phyloP scores from a whole-genome alignment of 1,140 invertebrate species.

The Caerostris extrusa region DNA sequence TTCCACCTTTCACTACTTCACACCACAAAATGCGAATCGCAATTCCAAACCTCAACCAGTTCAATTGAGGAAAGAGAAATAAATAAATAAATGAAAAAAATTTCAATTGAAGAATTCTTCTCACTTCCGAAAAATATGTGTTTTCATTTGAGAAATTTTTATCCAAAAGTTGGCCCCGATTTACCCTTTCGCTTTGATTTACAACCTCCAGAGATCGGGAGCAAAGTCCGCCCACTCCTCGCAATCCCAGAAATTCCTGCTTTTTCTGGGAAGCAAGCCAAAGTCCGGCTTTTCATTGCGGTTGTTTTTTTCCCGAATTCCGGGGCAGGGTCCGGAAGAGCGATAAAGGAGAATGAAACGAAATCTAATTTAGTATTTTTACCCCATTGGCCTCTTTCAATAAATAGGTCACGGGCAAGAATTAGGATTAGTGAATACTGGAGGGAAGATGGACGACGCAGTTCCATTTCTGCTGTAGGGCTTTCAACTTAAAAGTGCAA shows the following conservation, averaged over 20 bases:
- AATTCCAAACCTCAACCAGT: not conserved
- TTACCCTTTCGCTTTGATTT: constrained; percentile 39
- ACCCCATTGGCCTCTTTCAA: constrained; percentile 24
- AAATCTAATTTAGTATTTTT: constrained; percentile 33
- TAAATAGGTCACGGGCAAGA: constrained; percentile 23
- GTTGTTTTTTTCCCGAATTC: not conserved
- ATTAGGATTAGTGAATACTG: constrained; percentile 11
- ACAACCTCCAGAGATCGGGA: not conserved
- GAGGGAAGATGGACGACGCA: not conserved
- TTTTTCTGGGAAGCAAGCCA: not conserved
- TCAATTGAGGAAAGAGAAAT: not conserved
- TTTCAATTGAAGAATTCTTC: not conserved
- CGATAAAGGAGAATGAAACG: constrained; percentile 28
- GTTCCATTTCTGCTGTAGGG: not conserved
- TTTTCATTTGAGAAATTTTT: not conserved
- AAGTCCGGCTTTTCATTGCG: not conserved
- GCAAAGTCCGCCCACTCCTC: not conserved
- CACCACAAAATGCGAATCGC: not conserved
- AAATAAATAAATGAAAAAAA: not conserved
- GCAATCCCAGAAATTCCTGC: constrained; percentile 5
- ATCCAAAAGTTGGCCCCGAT: constrained; percentile 10
- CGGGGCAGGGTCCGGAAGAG: constrained; percentile 5
- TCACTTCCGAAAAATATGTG: constrained; percentile 25
- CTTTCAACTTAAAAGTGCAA: not conserved
- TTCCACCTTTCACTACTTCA: too few species aligned